Evolutionary conservation across 2,797 vertebrate species (phyloP), one percentile per base, ranked within the genome.

Genomic region (Trichosurus vulpecula): DNA sequence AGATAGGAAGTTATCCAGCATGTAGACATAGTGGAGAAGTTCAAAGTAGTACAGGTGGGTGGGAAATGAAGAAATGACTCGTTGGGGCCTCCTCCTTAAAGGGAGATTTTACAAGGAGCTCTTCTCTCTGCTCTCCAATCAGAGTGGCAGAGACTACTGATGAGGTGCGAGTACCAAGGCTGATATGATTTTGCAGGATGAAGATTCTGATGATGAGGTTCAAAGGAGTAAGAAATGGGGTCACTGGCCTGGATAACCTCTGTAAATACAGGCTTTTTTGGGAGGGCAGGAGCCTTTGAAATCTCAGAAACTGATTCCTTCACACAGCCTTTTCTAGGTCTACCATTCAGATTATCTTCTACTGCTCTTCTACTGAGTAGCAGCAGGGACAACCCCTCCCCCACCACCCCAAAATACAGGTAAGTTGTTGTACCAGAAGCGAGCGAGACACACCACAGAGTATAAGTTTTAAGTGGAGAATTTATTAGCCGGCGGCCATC

Each of bases 301-400:
- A 66, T 66, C 14, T 66, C 35, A 66, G 35, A 96, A 92, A 90
- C 92, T 91, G 8, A 11, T 94, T 91, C n/a, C 52, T 51, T 91
- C 14, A 93, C 56, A 74, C 52, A 92, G 52, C 10, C 91, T 90
- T 3, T 30, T 35, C 0, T 25, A n/a, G 58, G 35, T 53, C 30
- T 8, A 35, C 58, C 90, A 55, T 52, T 61, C 11, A 30, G 51
- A 27, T 95, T 81, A 31, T 97, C 58, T 58, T 5, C 31, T 74
- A 54, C 52, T 90, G 74, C 93, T 10, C 47, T 2, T 90, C 92
- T 47, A 47, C 31, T 66, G 55, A 95, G 47, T 57, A 3, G 57
- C 91, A 31, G 0, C 30, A 93, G 11, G 8, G 51, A 96, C 47
- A 91, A 10, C 94, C 52, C 58, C 30, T n/a, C 94, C 31, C 4